Evolutionary conservation across 2,113 vertebrate species (phyloP), one percentile per base, ranked within the genome.

Genomic region (Machaerirhynchus nigripectus): DNA sequence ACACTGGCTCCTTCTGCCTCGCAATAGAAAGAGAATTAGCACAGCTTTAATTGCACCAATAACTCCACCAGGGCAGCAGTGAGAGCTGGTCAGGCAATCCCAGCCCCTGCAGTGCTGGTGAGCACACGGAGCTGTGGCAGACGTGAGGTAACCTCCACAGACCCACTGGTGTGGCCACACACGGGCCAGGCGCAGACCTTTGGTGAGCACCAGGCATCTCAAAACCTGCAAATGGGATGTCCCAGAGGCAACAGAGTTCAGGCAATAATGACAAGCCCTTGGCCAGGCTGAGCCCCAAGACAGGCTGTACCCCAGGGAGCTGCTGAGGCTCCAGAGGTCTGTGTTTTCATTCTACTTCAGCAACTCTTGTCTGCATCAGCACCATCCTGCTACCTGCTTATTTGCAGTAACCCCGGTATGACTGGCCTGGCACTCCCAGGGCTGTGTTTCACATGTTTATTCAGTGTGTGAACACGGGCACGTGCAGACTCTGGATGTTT

Each of bases 111-210:
- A 33, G 53, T 4, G 6, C 52, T 4, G 3, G 27, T 0, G 19
- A 92, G 44, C 74, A 60, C 82, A 7, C 1, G 11, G 65, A 39
- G 20, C 57, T 27, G 53, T 3, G 6, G 27, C 21, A 75, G 46
- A 23, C 0, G 0, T 8, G 27, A 15, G 28, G 71, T 56, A 35
- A 26, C 49, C 11, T 11, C 44, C 64, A 7, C 33, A 39, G 27
- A 39, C 39, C 14, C 42, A 15, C 61, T 3, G 35, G 5, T 5
- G 24, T 21, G 39, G 39, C 60, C 42, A 8, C 2, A 1, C 15
- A 1, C 0, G 7, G 37, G 13, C 28, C 22, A 35, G 47, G 39
- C 68, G 68, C 3, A 3, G 82, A 33, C 0, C 1, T 44, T 31
- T 26, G 49, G 59, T 1, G 33, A 76, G 49, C 40, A 56, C 50